phyloP scores from a whole-genome alignment of 2,888 invertebrate species.

The Oligia latruncula region DNA sequence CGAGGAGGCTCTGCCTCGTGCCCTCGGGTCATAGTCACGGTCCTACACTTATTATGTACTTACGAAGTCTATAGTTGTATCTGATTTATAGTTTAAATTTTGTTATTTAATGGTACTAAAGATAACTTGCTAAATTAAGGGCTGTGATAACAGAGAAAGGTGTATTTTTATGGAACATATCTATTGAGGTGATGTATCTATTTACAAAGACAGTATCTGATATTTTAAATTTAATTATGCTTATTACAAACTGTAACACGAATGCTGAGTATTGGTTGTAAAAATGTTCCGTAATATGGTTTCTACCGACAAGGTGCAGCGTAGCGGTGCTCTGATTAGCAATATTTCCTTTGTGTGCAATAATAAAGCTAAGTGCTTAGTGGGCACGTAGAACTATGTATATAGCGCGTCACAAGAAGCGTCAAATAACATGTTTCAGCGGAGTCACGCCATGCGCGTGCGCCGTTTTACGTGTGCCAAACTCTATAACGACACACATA shows the following conservation, averaged over 20 bases:
- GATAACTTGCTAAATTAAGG: conserved; percentile 81
- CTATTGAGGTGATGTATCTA: conserved; percentile 71
- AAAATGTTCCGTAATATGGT: conserved; percentile 62
- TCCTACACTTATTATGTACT: conserved; percentile 75
- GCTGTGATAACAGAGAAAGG: conserved; percentile 86
- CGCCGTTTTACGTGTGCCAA: conserved; percentile 26
- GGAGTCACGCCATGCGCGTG: conserved; percentile 23
- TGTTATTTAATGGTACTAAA: conserved; percentile 82
- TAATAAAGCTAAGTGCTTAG: conserved; percentile 44
- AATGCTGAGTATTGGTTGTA: conserved; percentile 43
- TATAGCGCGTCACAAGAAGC: conserved; percentile 37
- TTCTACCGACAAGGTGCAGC: conserved; percentile 33
- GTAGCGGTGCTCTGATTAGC: conserved; percentile 51
- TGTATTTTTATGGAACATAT: conserved; percentile 82
- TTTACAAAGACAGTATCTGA: conserved; percentile 67
- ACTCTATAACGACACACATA: conserved; percentile 20
- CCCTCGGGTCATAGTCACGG: conserved; percentile 30
- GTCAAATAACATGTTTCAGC: conserved; percentile 41
- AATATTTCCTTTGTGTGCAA: conserved; percentile 65
- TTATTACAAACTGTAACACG: conserved; percentile 52
- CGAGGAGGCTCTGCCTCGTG: conserved; percentile 9
- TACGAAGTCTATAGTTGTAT: conserved; percentile 75
- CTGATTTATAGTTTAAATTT: conserved; percentile 81
- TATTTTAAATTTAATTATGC: conserved; percentile 61
- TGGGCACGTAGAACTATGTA: conserved; percentile 32